These are phyloP conservation scores for Megalonaias nervosa DNA, from an alignment of 1,140 invertebrate genomes.

Conservation along the genomic window DNA sequence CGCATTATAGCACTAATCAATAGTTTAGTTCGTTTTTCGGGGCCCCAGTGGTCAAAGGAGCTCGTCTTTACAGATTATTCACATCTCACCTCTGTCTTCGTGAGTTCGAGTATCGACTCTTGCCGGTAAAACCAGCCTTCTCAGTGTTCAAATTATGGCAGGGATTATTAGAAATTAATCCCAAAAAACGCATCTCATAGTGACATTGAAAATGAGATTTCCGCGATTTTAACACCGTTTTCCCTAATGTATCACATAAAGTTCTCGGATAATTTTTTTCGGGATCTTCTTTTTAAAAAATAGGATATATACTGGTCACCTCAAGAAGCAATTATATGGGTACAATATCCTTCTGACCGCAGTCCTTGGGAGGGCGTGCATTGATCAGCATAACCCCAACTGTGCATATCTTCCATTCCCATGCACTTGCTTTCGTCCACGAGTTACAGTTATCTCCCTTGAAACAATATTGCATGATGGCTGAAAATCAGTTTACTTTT, in stretches of 20 bases:
- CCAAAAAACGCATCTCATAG: no score
- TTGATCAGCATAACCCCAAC: conserved; percentile 33
- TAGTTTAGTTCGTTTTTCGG: background rate
- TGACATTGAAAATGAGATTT: no score
- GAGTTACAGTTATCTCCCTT: conserved; percentile 12
- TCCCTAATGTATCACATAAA: background rate
- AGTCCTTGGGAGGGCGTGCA: conserved; percentile 26
- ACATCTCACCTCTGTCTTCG: no score
- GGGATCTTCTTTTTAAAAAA: background rate
- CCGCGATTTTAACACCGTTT: background rate
- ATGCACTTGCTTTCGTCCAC: conserved; percentile 28
- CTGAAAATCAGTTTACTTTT: no score
- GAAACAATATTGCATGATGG: conserved; percentile 35
- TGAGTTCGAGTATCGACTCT: no score
- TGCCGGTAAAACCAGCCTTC: no score
- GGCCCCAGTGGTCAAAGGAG: background rate
- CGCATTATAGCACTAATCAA: background rate
- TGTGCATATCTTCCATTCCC: conserved; percentile 10
- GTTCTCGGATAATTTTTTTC: background rate
- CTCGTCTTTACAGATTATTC: no score
- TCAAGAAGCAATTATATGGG: background rate
- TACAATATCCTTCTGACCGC: conserved; percentile 2
- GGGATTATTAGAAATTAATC: no score
- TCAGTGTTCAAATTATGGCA: no score
- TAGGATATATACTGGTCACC: background rate